Conservation (phyloP, 2,113 vertebrate species). For the Leiothrix lutea region DNA sequence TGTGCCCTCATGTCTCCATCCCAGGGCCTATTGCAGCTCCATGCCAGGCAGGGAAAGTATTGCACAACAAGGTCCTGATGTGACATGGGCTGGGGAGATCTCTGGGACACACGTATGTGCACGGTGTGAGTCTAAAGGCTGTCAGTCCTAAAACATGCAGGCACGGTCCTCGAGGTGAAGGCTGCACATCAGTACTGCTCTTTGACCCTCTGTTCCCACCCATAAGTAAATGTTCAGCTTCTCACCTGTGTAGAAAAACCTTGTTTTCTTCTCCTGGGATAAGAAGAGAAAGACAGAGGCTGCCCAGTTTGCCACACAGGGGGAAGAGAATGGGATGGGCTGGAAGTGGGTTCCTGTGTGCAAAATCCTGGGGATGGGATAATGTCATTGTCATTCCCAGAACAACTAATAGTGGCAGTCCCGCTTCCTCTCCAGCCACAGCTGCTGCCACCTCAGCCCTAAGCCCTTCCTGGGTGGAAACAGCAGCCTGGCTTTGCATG, state of each 20-base stretch:
- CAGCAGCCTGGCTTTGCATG: neutral
- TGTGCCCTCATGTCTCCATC: neutral
- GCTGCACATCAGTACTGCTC: neutral
- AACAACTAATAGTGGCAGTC: neutral
- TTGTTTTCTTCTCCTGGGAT: neutral
- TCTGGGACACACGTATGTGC: rapidly evolving
- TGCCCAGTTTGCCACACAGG: neutral
- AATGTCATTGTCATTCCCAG: neutral
- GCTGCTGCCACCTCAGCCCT: neutral
- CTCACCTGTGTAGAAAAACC: neutral
- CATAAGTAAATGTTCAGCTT: neutral
- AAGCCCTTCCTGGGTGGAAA: neutral
- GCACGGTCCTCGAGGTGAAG: rapidly evolving
- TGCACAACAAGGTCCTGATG: neutral
- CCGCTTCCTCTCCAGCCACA: neutral
- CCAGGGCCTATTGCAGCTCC: neutral
- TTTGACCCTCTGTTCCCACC: neutral
- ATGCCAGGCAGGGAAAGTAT: neutral
- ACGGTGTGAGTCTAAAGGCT: neutral
- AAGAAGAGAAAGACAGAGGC: neutral
- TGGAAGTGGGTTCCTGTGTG: neutral
- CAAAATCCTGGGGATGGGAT: neutral
- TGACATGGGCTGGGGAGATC: rapidly evolving
- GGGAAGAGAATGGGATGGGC: neutral
- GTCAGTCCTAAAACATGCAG: rapidly evolving